Conservation (phyloP, 2,888 invertebrate genomes). For the Rhyacophila evoluta region DNA sequence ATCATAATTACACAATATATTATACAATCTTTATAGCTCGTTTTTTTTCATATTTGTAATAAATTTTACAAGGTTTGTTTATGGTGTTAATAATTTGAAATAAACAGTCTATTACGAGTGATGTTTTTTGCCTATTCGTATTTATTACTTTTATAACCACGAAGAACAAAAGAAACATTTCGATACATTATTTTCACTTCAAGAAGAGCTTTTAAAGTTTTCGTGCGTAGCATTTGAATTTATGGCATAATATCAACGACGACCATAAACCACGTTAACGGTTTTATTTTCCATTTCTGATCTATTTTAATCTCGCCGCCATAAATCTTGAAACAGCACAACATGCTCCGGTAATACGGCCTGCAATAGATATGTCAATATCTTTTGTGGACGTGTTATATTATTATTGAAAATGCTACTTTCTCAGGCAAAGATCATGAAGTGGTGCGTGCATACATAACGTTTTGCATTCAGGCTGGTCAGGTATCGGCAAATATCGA, state of each 20-base stretch:
- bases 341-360: not conserved
- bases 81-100: no score
- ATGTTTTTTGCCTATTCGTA: no score
- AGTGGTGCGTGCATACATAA: no score
- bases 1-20: no score
- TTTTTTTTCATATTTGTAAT: no score
- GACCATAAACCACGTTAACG: slow-evolving; percentile 1
- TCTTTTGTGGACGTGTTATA: not conserved
- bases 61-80: no score
- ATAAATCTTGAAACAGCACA: not conserved
- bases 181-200: not conserved
- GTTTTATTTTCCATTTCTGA: slow-evolving; percentile 22
- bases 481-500: no score
- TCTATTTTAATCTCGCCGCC: slow-evolving; percentile 4
- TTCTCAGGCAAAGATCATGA: not conserved
- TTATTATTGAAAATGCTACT: not conserved
- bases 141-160: not conserved
- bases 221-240: not conserved
- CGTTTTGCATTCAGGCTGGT: no score
- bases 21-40: no score
- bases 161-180: not conserved
- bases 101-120: no score
- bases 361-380: slow-evolving; percentile 2
- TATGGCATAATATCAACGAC: not conserved
- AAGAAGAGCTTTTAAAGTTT: not conserved